Conservation (phyloP, 1,140 invertebrate species). For the Procambarus virginalis region DNA sequence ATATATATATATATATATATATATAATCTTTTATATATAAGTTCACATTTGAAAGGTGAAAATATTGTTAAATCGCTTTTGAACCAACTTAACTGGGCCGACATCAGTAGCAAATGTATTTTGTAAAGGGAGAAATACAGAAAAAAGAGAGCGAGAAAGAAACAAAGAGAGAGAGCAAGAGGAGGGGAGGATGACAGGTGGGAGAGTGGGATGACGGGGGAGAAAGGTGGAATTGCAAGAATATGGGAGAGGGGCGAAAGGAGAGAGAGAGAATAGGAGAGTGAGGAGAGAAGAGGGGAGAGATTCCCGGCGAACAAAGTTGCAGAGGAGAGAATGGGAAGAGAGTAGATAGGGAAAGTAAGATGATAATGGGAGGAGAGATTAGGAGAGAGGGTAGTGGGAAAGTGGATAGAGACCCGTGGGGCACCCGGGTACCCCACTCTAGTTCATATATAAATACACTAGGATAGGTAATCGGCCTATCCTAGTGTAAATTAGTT, state of each 20-base stretch:
- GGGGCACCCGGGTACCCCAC: too few relatives aligned
- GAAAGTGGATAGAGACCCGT: too few relatives aligned
- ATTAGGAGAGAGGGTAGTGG: background rate
- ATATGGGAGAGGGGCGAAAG: background rate
- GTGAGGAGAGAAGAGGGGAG: background rate
- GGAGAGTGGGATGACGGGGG: background rate
- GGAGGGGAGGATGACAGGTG: background rate
- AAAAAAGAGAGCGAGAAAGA: constrained; percentile 8
- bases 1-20: background rate
- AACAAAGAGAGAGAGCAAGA: background rate
- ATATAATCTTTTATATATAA: constrained; percentile 22
- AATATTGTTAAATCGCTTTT: background rate
- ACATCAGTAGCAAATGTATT: too few relatives aligned
- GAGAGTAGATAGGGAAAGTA: too few relatives aligned
- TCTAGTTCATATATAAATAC: too few relatives aligned
- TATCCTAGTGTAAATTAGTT: too few relatives aligned
- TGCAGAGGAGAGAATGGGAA: background rate
- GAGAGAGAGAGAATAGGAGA: background rate
- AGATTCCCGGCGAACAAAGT: background rate
- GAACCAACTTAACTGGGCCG: too few relatives aligned
- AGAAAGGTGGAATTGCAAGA: background rate
- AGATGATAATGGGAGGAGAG: too few relatives aligned
- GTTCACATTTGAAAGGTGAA: too few relatives aligned
- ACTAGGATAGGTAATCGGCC: too few relatives aligned
- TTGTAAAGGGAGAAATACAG: background rate